Conservation (phyloP, 1,140 invertebrate genomes). For the Lasioglossum albipes region DNA sequence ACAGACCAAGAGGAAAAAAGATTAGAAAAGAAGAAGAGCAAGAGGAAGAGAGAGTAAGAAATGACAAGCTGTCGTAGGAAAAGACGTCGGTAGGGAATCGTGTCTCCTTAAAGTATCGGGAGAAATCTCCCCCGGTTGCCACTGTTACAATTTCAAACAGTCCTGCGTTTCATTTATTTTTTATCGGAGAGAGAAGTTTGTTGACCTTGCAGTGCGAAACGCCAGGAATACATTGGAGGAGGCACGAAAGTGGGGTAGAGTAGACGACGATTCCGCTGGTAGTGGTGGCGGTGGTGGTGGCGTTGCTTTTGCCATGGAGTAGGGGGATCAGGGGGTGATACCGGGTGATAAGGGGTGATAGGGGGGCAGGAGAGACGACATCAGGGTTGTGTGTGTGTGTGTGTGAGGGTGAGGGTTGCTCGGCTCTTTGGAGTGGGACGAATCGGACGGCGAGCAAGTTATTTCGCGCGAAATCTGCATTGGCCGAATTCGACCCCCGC, state of each 20-base stretch:
- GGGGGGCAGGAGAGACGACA: constrained; percentile 4
- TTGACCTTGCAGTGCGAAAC: constrained; percentile 70
- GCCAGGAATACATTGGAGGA: constrained; percentile 68
- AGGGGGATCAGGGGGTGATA: background rate
- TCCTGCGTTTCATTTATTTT: constrained; percentile 69
- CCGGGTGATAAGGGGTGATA: background rate
- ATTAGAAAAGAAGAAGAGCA: background rate
- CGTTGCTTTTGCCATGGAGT: background rate
- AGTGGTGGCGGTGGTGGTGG: constrained; percentile 17
- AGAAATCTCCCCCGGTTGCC: constrained; percentile 56
- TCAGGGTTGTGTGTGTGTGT: constrained; percentile 44
- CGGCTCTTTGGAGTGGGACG: constrained; percentile 43
- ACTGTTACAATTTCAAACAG: constrained; percentile 71
- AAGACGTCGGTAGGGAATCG: constrained; percentile 50
- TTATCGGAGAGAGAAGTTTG: constrained; percentile 69
- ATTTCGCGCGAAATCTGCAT: constrained; percentile 66
- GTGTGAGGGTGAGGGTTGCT: constrained; percentile 48
- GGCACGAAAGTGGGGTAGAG: constrained; percentile 66
- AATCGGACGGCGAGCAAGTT: constrained; percentile 63
- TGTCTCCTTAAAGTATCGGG: constrained; percentile 65
- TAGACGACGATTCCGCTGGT: constrained; percentile 48
- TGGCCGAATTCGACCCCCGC: constrained; percentile 59
- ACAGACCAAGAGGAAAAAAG: background rate
- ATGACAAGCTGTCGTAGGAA: constrained; percentile 36
- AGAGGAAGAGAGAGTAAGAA: background rate